Evolutionary conservation across 1,140 invertebrate species (phyloP), one percentile per base, ranked within the genome.

Genomic region (Macrocentrus cingulum): DNA sequence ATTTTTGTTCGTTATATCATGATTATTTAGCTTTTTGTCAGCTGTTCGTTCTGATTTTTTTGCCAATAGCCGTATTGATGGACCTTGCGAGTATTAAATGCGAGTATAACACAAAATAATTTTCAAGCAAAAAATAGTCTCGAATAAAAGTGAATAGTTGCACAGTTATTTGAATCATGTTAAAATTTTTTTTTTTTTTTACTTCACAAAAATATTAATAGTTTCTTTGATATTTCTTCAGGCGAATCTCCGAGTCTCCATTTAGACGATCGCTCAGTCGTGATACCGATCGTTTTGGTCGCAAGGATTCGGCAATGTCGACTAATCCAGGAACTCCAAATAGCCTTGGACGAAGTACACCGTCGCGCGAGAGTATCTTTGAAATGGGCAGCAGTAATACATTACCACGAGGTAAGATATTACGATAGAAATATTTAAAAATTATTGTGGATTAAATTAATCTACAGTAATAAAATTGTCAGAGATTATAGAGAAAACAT

Each of bases 371-470:
- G 3, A 79, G 66, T 42, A 59, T 77, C 2, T 77, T 77, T 39
- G 75, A 78, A 34, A 69, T 71, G 49, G 74, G 77, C 15, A 65
- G 50, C 46, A 69, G 71, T 63, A 81, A 85, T 54, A 83, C 83
- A 45, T 74, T 86, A 55, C 85, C 86, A 60, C 79, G 85, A 83
- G 84, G 84, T 86, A 80, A 83, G 75, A 63, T n/a, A n/a, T n/a
- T n/a, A n/a, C n/a, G n/a, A 54, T 62, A n/a, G 44, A 62, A 37
- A 57, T 57, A 56, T 61, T 19, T 57, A 59, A 61, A 60, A 60
- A 64, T 68, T 55, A 62, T 46, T 45, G 60, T 67, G 60, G 13
- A 53, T 36, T 5, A 44, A 23, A 37, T 20, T 6, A 4, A 23
- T 50, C 11, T 39, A 53, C 45, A 39, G 22, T 37, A n/a, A n/a